Conservation (phyloP, 1,140 invertebrate genomes). For the Octopus sinensis region DNA sequence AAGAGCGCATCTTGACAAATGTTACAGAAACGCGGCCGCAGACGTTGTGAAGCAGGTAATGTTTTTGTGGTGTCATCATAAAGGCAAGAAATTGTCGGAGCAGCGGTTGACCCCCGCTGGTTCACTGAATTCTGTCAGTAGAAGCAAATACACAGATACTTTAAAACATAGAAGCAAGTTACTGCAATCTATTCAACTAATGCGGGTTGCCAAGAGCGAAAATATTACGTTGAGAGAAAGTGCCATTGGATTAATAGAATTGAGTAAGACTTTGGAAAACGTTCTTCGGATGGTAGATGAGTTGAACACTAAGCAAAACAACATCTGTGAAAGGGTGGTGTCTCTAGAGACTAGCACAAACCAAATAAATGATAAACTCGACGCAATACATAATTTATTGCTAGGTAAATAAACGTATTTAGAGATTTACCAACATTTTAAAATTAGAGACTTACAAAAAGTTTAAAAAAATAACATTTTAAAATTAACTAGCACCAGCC, state of each 20-base stretch:
- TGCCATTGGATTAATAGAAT: constrained; percentile 40
- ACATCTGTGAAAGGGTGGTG: not conserved
- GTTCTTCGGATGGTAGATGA: constrained; percentile 33
- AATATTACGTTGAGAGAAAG: constrained; percentile 37
- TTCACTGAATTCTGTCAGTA: no score
- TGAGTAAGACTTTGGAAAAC: constrained; percentile 36
- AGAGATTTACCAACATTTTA: no score
- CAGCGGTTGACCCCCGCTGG: no score
- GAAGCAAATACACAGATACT: no score
- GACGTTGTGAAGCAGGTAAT: constrained; percentile 45
- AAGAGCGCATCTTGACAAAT: constrained; percentile 36
- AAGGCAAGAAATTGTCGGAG: no score
- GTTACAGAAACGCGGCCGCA: constrained; percentile 35
- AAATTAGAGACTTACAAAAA: no score
- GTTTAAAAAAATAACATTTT: no score
- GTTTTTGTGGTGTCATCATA: constrained; percentile 25
- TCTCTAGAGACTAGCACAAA: not conserved
- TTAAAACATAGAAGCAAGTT: constrained; percentile 33
- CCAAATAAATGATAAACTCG: not conserved
- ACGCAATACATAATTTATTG: not conserved
- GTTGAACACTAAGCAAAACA: not conserved
- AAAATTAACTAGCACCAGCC: no score
- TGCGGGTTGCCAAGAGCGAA: constrained; percentile 40
- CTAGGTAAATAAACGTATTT: no score
- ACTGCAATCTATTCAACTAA: constrained; percentile 35